Evolutionary conservation across 2,888 invertebrate genomes (phyloP).

Genomic region (Synanthedon myopaeformis): DNA sequence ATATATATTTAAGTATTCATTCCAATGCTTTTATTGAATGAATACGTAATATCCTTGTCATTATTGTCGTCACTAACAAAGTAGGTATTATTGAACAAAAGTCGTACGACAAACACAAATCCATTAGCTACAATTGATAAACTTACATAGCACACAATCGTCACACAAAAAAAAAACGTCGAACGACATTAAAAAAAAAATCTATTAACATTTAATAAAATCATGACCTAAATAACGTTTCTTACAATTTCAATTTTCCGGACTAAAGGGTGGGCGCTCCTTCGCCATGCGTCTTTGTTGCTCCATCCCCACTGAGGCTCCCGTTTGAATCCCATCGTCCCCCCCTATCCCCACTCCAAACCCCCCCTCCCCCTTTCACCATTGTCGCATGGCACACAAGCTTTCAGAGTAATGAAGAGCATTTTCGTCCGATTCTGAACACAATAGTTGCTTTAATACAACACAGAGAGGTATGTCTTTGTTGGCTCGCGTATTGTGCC

Average conservation of each 20-base stretch:
- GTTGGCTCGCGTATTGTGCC: constrained; percentile 51
- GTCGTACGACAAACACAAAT: background rate
- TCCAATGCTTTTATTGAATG: too few relatives aligned
- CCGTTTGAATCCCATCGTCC: constrained; percentile 11
- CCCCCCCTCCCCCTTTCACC: constrained; percentile 34
- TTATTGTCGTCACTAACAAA: too few relatives aligned
- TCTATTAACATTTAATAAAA: constrained; percentile 66
- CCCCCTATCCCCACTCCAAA: constrained; percentile 11
- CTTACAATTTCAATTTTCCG: constrained; percentile 70
- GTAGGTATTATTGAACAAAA: too few relatives aligned
- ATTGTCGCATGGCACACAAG: constrained; percentile 68
- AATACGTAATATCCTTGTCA: too few relatives aligned
- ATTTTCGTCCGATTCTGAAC: constrained; percentile 69
- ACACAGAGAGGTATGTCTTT: constrained; percentile 62
- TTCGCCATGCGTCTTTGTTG: constrained; percentile 56
- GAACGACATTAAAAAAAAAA: constrained; percentile 19
- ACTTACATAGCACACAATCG: constrained; percentile 2
- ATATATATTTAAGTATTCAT: too few relatives aligned
- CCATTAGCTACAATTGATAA: background rate
- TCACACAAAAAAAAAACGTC: constrained; percentile 15
- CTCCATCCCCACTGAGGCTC: constrained; percentile 18
- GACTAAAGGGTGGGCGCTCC: constrained; percentile 60
- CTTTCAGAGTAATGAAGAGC: constrained; percentile 72
- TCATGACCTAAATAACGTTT: constrained; percentile 67
- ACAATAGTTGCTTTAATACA: constrained; percentile 67